Base-by-base conservation (phyloP, 2,888 invertebrate species). In the Leptopilina myrica region DNA sequence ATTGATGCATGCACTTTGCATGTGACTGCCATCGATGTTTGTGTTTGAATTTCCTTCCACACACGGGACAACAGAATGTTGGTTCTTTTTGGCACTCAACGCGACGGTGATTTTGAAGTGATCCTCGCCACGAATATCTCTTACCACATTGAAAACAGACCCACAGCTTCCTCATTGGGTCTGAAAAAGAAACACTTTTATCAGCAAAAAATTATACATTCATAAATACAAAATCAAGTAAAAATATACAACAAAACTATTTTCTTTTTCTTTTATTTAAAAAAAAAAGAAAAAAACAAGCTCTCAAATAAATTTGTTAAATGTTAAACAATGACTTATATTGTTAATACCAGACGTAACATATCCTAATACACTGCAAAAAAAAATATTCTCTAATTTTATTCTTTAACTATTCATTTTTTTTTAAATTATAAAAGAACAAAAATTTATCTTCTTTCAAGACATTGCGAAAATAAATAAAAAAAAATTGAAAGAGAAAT, bases 41-140 rank as follows among this genome's bases (percentile, higher is more conserved):
- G 79, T 97, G 93, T 0, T 95, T 96, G 90, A 97, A 97, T 83
- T 94, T 94, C 84, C 95, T 94, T 46, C 94, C 93, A 87, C 97
- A 97, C 76, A 94, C 93, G 43, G 93, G 93, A 90, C 97, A 97
- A 46, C 93, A 93, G 87, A 93, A 95, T 0, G 93, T 86, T 15
- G 89, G 92, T 75, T 91, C 91, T 78, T 91, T 91, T 11, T 81
- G 78, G 26, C 87, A 88, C 64, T 87, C 85, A 75, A 84, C 80
- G n/a, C 83, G 84, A 40, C 88, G 85, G 81, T 90, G 91, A 67
- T 88, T 86, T 80, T 78, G 78, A 14, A 85, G 76, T 3, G 89
- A 88, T 77, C 88, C 87, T 76, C 84, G 86, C 87, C 88, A 87
- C 77, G 88, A 87, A 81, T 92, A 92, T 15, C 81, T 82, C 66